Percentiles rank a stretch among this genome's conserved stretches.
phyloP scores from a whole-genome alignment of 2,797 vertebrate species.

The Cetoscarus ocellatus region DNA sequence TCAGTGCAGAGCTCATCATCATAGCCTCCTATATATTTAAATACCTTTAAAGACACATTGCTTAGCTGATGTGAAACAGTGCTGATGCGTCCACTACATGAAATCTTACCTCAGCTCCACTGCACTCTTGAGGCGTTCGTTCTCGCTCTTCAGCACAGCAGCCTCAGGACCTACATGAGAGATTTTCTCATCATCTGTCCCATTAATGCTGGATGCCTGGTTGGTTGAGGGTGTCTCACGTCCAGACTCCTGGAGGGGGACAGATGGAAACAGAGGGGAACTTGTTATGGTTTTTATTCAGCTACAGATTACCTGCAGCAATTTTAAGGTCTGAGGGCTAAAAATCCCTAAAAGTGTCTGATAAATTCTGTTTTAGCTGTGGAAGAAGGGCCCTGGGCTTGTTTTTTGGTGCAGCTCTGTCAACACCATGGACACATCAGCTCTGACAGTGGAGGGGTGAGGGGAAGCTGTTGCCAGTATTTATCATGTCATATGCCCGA shows the following conservation, averaged over 20 bases:
- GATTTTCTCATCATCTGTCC: conserved; percentile 96
- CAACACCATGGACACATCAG: conserved; percentile 36
- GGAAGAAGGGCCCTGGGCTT: neutral
- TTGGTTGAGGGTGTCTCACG: conserved; percentile 89
- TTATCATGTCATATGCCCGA: conserved; percentile 55
- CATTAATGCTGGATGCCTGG: conserved; percentile 93
- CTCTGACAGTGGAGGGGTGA: conserved; percentile 46
- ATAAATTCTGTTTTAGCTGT: conserved; percentile 5
- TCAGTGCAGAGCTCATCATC: too few species aligned
- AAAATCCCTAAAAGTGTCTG: conserved; percentile 17
- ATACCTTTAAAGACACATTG: too few species aligned
- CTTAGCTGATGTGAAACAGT: neutral
- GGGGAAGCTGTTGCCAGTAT: conserved; percentile 51
- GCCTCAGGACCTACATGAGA: conserved; percentile 85
- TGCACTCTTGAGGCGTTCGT: conserved; percentile 91
- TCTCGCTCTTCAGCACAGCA: conserved; percentile 89
- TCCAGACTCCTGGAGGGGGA: conserved; percentile 85
- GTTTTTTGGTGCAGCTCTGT: conserved; percentile 15
- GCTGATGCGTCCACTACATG: neutral
- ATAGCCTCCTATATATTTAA: too few species aligned
- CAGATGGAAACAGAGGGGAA: conserved; percentile 12
- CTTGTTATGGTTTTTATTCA: conserved; percentile 15
- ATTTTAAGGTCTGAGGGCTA: conserved; percentile 17
- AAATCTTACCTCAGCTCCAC: conserved; percentile 91
- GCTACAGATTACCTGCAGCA: conserved; percentile 11